Conservation (phyloP, 1,140 invertebrate genomes). For the Drosophila sucinea region DNA sequence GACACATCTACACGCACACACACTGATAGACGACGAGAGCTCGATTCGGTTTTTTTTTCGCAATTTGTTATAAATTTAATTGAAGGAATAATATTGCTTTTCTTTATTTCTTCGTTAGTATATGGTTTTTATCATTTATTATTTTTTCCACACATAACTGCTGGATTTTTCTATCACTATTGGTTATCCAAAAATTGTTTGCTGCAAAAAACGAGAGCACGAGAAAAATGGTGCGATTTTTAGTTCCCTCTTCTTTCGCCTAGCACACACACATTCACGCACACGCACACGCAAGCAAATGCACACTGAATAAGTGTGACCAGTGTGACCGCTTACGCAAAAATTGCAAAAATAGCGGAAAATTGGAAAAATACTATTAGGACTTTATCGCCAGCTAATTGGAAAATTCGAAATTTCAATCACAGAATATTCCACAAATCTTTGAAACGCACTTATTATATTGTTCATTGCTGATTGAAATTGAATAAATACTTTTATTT, state of each 20-base stretch:
- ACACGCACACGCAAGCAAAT: slow-evolving; percentile 47
- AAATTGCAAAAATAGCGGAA: slow-evolving; percentile 24
- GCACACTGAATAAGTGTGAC: slow-evolving; percentile 19
- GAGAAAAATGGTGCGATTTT: slow-evolving; percentile 78
- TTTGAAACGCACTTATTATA: too few species aligned
- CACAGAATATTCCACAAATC: neutral
- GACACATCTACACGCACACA: slow-evolving; percentile 61
- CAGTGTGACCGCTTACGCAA: slow-evolving; percentile 30
- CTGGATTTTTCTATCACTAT: slow-evolving; percentile 23
- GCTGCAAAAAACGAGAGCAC: slow-evolving; percentile 64
- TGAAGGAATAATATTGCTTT: neutral
- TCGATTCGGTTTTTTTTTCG: slow-evolving; percentile 48
- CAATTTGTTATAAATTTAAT: slow-evolving; percentile 26
- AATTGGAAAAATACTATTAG: slow-evolving; percentile 5
- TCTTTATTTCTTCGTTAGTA: neutral
- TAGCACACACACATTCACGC: slow-evolving; percentile 62
- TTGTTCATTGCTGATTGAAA: too few species aligned
- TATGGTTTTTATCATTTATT: neutral
- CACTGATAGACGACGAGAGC: slow-evolving; percentile 59
- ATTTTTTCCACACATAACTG: slow-evolving; percentile 6
- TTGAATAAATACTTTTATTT: neutral
- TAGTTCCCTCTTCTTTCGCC: slow-evolving; percentile 49
- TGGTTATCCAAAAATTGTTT: slow-evolving; percentile 9
- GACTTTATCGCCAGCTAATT: neutral
- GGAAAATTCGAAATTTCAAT: neutral